Evolutionary conservation across 2,113 vertebrate species (phyloP), one percentile per base, ranked within the genome.

Genomic region (Talpa occidentalis): DNA sequence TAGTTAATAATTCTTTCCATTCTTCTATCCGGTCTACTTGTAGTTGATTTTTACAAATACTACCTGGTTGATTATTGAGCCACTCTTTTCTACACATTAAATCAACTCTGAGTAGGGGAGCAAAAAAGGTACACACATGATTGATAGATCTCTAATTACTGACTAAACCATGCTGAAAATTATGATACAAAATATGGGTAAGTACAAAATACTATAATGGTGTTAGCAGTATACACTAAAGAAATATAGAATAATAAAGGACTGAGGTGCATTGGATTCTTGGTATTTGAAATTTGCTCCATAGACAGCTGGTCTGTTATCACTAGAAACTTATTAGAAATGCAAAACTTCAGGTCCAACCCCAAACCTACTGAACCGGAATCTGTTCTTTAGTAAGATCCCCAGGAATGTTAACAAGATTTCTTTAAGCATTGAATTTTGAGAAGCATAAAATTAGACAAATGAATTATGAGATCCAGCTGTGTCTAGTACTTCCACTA

Each of bases 61-160:
- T 76, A 6, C 42, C 82, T 92, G 7, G 59, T 64, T 77, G 80
- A 80, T 93, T 72, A 86, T 66, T 60, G n/a, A 85, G 47, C 47
- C 37, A 37, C 67, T 64, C 10, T 69, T 95, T 82, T 83, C 70
- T 90, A 70, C 44, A n/a, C 32, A 62, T 15, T 67, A 78, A 83
- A 35, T 74, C 14, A 72, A 28, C 44, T 88, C 37, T 81, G 52
- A 66, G 35, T 67, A 80, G 22, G 37, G 26, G 28, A 69, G 47
- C 81, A 77, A 82, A 93, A 42, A 69, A 87, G 42, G 74, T 35
- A 40, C 76, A 54, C 21, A 59, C 78, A 30, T 86, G 40, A 72
- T 79, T 80, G 32, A 12, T 83, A 24, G 56, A 17, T 62, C 59
- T 96, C 88, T 76, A 93, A 87, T 92, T 90, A 90, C 24, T 88